Percentiles rank a stretch among this genome's conserved stretches.
These are phyloP conservation scores for Garra rufa DNA, from an alignment of 2,113 vertebrate genomes.

Conservation along the genomic window DNA sequence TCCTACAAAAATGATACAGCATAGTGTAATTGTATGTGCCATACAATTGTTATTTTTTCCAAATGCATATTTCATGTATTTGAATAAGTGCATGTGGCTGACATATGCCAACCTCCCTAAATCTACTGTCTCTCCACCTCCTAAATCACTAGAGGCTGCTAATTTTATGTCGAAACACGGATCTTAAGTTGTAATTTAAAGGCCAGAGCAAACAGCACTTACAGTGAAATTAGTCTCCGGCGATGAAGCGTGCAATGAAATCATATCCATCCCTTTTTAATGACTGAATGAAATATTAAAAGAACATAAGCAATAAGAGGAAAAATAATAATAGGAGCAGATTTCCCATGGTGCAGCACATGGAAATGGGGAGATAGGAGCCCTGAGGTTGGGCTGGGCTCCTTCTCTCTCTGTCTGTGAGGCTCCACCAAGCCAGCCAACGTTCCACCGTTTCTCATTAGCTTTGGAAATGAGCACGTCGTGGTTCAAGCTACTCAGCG, in stretches of 20 bases:
- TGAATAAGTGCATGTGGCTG: not conserved
- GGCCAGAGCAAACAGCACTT: slow-evolving; percentile 48
- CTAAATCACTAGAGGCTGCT: slow-evolving; percentile 35
- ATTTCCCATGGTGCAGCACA: slow-evolving; percentile 62
- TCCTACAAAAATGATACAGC: not conserved
- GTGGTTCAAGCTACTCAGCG: slow-evolving; percentile 23
- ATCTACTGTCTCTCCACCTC: slow-evolving; percentile 20
- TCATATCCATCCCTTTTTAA: slow-evolving; percentile 49
- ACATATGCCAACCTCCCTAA: not conserved
- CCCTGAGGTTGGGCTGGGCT: slow-evolving; percentile 54
- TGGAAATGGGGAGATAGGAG: slow-evolving; percentile 56
- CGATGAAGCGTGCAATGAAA: slow-evolving; percentile 50
- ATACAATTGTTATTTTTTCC: no score
- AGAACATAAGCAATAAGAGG: slow-evolving; percentile 63
- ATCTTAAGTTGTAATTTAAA: slow-evolving; percentile 37
- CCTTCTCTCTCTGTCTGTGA: slow-evolving; percentile 50
- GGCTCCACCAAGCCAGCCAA: slow-evolving; percentile 35
- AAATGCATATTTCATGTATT: not conserved
- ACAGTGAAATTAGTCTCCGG: slow-evolving; percentile 43
- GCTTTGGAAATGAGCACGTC: slow-evolving; percentile 58
- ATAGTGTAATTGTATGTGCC: no score
- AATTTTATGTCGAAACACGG: slow-evolving; percentile 18
- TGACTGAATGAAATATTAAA: slow-evolving; percentile 61
- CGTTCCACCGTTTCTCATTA: slow-evolving; percentile 58
- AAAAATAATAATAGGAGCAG: slow-evolving; percentile 60